phyloP scores from a whole-genome alignment of 2,113 vertebrate species.

The Ailurus styani region DNA sequence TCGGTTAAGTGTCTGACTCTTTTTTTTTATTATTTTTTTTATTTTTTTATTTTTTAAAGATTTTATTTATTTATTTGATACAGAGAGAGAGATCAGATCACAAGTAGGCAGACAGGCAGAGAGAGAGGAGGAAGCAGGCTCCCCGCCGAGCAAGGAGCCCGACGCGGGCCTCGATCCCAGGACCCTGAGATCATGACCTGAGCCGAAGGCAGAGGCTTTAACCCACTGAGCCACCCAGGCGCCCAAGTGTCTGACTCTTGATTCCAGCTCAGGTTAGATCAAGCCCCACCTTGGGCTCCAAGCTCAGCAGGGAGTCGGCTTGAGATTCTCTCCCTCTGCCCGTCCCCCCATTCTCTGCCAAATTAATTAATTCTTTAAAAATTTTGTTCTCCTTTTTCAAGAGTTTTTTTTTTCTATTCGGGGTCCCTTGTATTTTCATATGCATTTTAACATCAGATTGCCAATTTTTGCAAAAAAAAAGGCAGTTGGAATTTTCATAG shows the following conservation, averaged over 20 bases:
- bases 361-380: background rate
- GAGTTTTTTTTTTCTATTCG: background rate
- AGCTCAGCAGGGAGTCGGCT: background rate
- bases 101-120: no score
- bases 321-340: background rate
- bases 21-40: no score
- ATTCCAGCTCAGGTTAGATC: background rate
- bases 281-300: background rate
- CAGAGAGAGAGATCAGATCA: no score
- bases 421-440: background rate
- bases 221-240: no score
- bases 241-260: background rate
- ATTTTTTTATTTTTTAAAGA: no score
- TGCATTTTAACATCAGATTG: slow-evolving; percentile 5
- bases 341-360: background rate
- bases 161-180: no score
- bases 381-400: slow-evolving; percentile 15
- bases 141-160: no score
- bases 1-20: background rate
- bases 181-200: no score
- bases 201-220: no score
- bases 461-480: background rate
- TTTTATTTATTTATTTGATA: no score
- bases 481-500: background rate
- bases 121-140: no score